Percentiles rank a stretch among this genome's conserved stretches.
These are phyloP conservation scores for Nannospalax galili DNA, from an alignment of 2,113 vertebrate genomes.

Conservation along the genomic window DNA sequence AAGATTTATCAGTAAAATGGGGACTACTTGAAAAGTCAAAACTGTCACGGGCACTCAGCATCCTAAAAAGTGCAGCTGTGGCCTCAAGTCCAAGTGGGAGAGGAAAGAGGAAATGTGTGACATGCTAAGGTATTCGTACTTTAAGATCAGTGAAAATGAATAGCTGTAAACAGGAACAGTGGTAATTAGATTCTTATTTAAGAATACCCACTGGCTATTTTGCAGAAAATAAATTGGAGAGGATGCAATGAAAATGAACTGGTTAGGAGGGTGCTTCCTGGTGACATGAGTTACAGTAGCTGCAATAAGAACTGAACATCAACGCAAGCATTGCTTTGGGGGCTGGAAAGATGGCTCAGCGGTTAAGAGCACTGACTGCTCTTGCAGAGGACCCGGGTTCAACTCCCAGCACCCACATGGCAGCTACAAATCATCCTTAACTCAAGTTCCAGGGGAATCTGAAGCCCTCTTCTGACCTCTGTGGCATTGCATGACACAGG, in stretches of 20 bases:
- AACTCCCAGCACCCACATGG: too few relatives aligned
- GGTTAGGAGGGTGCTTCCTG: background rate
- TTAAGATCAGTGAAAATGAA: background rate
- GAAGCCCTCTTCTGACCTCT: too few relatives aligned
- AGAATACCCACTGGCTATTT: background rate
- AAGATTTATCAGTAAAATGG: background rate
- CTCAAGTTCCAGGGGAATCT: too few relatives aligned
- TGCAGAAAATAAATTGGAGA: background rate
- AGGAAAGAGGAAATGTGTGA: background rate
- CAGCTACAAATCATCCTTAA: too few relatives aligned
- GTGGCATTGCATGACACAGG: too few relatives aligned
- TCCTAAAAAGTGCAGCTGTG: background rate
- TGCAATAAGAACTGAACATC: background rate
- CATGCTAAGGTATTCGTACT: background rate
- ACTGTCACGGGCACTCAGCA: accelerated
- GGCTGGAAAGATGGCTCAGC: too few relatives aligned
- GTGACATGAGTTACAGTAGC: background rate
- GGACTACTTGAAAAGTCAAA: background rate
- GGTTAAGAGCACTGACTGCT: too few relatives aligned
- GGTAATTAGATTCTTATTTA: too few relatives aligned
- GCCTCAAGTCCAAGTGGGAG: background rate
- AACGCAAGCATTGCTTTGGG: background rate
- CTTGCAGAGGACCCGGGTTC: too few relatives aligned
- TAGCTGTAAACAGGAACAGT: background rate
- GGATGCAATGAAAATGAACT: background rate